Percentiles rank a stretch among this genome's conserved stretches.
phyloP scores from a whole-genome alignment of 2,888 invertebrate species.

The Lithophane socia region DNA sequence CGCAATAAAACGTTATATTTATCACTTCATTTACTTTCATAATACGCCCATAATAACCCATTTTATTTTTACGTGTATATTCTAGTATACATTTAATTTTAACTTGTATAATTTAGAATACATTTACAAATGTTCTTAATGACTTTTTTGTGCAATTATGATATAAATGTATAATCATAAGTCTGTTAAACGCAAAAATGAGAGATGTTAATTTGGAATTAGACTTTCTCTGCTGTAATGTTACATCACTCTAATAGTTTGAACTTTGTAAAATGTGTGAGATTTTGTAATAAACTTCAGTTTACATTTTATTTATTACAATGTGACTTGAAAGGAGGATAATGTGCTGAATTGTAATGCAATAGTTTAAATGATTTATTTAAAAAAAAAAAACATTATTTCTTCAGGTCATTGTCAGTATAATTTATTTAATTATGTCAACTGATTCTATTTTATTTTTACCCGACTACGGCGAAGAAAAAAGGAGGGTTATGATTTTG shows the following conservation, averaged over 20 bases:
- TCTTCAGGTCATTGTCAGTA: background rate
- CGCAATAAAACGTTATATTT: slow-evolving; percentile 28
- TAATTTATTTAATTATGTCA: background rate
- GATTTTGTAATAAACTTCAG: background rate
- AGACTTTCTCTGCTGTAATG: slow-evolving; percentile 50
- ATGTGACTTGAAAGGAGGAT: slow-evolving; percentile 4
- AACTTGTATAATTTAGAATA: slow-evolving; percentile 30
- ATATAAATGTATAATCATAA: slow-evolving; percentile 37
- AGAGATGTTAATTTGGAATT: slow-evolving; percentile 32
- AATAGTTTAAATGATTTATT: too few species aligned
- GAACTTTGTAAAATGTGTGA: slow-evolving; percentile 11
- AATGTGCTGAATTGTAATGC: background rate
- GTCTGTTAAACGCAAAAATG: slow-evolving; percentile 40
- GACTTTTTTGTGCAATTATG: slow-evolving; percentile 36
- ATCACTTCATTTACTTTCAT: slow-evolving; percentile 37
- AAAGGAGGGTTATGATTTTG: too few species aligned
- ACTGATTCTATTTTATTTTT: background rate
- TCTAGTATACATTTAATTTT: slow-evolving; percentile 26
- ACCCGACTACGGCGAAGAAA: too few species aligned
- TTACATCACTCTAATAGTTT: slow-evolving; percentile 41
- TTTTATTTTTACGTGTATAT: slow-evolving; percentile 20
- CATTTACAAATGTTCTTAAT: slow-evolving; percentile 36
- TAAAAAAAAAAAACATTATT: background rate
- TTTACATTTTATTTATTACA: slow-evolving; percentile 1
- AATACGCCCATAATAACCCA: slow-evolving; percentile 16